A percentile compares a stretch with the other conserved stretches of the same genome.
Evolutionary conservation across 2,797 vertebrate genomes (phyloP).

Genomic region (Xenentodon cancila): DNA sequence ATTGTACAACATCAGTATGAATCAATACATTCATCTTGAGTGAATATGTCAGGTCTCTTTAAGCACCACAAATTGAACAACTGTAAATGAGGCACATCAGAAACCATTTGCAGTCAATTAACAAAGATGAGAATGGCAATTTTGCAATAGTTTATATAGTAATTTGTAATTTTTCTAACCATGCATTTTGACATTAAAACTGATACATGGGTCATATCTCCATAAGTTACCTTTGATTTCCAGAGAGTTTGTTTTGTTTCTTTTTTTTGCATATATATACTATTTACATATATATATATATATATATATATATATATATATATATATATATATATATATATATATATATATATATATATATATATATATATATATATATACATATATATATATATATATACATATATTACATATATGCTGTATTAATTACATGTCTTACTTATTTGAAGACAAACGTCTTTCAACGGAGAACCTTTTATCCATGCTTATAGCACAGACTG

Average conservation of each 20-base stretch:
- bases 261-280: background rate
- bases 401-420: conserved; percentile 3
- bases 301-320: too few species aligned
- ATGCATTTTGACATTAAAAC: conserved; percentile 10
- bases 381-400: too few species aligned
- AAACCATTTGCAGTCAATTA: conserved; percentile 63
- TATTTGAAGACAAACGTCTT: background rate
- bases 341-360: too few species aligned
- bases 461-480: background rate
- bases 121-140: conserved; percentile 24
- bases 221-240: conserved; percentile 1
- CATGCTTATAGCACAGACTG: background rate
- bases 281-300: too few species aligned
- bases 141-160: conserved; percentile 20
- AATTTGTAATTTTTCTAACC: conserved; percentile 38
- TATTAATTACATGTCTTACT: background rate
- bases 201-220: conserved; percentile 4
- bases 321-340: too few species aligned
- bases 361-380: too few species aligned
- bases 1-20: background rate
- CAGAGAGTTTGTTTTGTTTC: background rate
- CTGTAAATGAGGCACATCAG: conserved; percentile 55
- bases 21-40: conserved; percentile 22
- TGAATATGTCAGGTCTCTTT: conserved; percentile 38
- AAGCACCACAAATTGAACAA: conserved; percentile 41